Evolutionary conservation across 1,140 invertebrate genomes (phyloP), one percentile per base, ranked within the genome.

Genomic region (Drosophila setifemur): DNA sequence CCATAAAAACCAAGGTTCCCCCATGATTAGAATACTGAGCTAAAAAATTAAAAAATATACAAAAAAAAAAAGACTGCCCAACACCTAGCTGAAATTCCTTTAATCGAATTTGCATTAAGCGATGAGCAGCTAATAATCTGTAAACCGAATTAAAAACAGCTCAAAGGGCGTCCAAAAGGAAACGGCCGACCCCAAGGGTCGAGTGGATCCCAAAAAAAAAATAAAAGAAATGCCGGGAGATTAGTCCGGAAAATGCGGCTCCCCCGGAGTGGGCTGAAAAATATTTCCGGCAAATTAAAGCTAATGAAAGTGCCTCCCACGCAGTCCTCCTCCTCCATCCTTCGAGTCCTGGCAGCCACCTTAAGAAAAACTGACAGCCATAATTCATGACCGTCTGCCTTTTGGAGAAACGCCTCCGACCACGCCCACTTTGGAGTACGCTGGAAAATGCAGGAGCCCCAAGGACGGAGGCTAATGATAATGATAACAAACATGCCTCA

Each of bases 281-380:
- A 88, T 89, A 88, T 78, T 88, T 88, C 70, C 70, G 76, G 63
- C 77, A 88, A 88, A 88, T 88, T 88, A 72, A 88, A 86, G 86
- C 86, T 88, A 88, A 88, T 88, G 86, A 88, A 88, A 88, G 85
- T 82, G 73, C 69, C 74, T 73, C 28, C 19, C 7, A 11, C 40
- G 18, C 0, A 7, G 18, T 42, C 39, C 21, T 7, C 2, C 16
- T 7, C 25, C 6, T 16, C 11, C 14, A 11, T 6, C 12, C 7
- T 21, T 37, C 6, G 33, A 25, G 18, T 31, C 37, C 42, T 47
- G 21, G 6, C 35, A 25, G 68, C 33, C 66, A 85, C 79, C 79
- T 83, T 58, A 79, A 71, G 85, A 88, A 88, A 81, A 73, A 88
- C 85, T 81, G 79, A 61, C 69, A 73, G 57, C 78, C 75, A 88